Percentiles rank a stretch among this genome's conserved stretches.
phyloP scores from a whole-genome alignment of 2,113 vertebrate genomes.

The Hyaena hyaena region DNA sequence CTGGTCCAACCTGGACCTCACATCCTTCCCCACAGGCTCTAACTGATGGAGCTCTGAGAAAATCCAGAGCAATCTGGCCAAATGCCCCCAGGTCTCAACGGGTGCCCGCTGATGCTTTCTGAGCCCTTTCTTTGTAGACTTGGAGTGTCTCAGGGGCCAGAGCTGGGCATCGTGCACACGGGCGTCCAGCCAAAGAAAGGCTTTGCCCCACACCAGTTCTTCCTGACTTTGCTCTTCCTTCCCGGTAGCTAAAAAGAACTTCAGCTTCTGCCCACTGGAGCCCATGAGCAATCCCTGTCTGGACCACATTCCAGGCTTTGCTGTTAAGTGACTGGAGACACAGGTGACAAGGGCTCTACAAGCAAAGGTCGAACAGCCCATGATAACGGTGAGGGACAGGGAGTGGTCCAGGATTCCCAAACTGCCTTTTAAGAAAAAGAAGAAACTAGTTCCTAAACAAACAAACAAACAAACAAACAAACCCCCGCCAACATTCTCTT shows the following conservation, averaged over 20 bases:
- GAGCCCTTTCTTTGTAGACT: not conserved
- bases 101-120: not conserved
- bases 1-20: not conserved
- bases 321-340: not conserved
- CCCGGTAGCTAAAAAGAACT: not conserved
- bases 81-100: not conserved
- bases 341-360: rapidly evolving
- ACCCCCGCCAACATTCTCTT: not conserved
- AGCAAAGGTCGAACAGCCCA: not conserved
- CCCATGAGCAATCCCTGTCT: no score
- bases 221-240: not conserved
- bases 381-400: not conserved
- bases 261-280: not conserved
- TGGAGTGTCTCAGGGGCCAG: not conserved
- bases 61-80: not conserved
- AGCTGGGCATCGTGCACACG: not conserved
- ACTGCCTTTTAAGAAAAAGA: not conserved
- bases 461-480: no score
- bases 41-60: not conserved
- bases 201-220: not conserved
- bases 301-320: not conserved
- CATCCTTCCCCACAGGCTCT: not conserved
- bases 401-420: not conserved
- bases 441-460: not conserved
- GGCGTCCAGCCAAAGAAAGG: not conserved